phyloP scores from a whole-genome alignment of 2,797 vertebrate genomes.

The Melanotaenia pygmaea region DNA sequence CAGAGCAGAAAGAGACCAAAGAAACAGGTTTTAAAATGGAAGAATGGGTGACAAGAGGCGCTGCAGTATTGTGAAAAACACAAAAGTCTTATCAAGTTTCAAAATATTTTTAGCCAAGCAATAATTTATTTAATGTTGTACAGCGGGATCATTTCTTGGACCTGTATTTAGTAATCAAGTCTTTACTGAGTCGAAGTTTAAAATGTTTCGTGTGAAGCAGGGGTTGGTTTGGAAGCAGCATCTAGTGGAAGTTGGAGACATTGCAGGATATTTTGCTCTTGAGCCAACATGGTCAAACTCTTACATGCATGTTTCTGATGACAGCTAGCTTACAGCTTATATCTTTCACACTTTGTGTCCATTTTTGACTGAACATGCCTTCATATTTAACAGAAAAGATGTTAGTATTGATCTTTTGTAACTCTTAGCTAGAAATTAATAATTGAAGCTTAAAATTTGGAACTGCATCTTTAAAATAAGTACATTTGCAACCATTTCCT shows the following conservation, averaged over 20 bases:
- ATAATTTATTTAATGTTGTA: neutral
- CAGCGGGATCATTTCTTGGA: neutral
- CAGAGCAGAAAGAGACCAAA: neutral
- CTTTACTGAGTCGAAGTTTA: neutral
- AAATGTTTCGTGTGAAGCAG: neutral
- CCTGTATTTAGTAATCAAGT: neutral
- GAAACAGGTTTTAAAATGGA: neutral
- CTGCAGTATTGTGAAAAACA: neutral
- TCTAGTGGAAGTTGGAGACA: neutral
- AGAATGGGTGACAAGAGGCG: neutral
- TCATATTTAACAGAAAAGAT: neutral
- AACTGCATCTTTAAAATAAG: conserved; percentile 10
- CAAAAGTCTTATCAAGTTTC: neutral
- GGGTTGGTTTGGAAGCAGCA: neutral
- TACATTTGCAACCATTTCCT: conserved; percentile 22
- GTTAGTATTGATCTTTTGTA: neutral
- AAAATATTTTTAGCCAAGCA: neutral
- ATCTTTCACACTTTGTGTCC: neutral
- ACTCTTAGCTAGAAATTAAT: neutral
- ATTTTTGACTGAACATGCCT: neutral
- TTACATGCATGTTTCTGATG: neutral
- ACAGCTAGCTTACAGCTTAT: neutral
- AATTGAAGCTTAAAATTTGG: neutral
- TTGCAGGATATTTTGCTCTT: neutral
- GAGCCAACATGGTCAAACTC: neutral